Base-by-base conservation (phyloP, 2,888 invertebrate species). In the Emmelina monodactyla region DNA sequence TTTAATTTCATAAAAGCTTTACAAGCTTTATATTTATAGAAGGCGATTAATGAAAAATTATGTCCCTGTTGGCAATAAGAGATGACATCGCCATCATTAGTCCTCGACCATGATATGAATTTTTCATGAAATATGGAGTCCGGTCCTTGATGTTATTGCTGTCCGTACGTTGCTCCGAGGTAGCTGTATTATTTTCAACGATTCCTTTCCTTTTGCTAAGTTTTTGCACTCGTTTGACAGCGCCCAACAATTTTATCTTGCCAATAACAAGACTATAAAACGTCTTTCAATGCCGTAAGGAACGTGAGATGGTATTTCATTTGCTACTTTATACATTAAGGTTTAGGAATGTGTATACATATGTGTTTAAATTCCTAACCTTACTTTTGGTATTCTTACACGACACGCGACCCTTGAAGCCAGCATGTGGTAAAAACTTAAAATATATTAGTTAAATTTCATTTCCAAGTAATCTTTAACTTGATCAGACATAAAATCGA, bases 81-180 rank as follows among this genome's bases (percentile, higher is more conserved):
- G 65, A 67, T 64, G 66, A 63, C 61, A 65, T 66, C 64, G 53
- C 58, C 70, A 65, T 78, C 75, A 75, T 78, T 78, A 78, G 71
- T 64, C 57, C 52, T 52, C 57, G 49, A 54, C 57, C 58, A 57
- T 55, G 61, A 56, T 69, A 76, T 76, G 76, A 76, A 76, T 78
- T 72, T 78, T 78, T 78, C 76, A 76, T 78, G 73, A 73, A 68
- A 73, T 73, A 72, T 72, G 59, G 55, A 56, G 55, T 50, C 52
- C 53, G 55, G 55, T 56, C 59, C 63, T 9, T 11, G n/a, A 11
- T 25, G 12, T 29, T 59, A 62, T 58, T 55, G 55, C 54, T 37
- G 39, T 41, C 52, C 53, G 55, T 58, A 56, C 25, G n/a, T 25
- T 25, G 50, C 44, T 49, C 49, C 46, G 43, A 52, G 51, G 52